Percentiles rank a stretch among this genome's conserved stretches.
Evolutionary conservation across 1,140 invertebrate genomes (phyloP).

Genomic region (Hylyphantes graminicola): DNA sequence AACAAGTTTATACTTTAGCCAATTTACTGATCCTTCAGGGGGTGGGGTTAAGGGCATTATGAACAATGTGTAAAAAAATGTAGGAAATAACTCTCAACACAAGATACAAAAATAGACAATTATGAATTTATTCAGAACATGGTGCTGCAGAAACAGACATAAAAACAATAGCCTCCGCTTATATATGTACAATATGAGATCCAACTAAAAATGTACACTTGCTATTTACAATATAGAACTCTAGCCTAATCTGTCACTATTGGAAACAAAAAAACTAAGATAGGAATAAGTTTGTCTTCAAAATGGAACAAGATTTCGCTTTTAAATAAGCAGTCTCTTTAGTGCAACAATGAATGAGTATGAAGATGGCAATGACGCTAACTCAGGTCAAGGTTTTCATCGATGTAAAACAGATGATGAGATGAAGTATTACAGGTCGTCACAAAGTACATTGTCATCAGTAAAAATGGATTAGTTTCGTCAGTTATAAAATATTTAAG

Average conservation of each 20-base stretch:
- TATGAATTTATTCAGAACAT: constrained; percentile 58
- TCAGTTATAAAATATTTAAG: no score
- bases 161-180: constrained; percentile 56
- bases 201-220: constrained; percentile 59
- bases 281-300: constrained; percentile 15
- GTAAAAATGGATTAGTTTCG: no score
- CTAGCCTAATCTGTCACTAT: constrained; percentile 44
- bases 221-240: constrained; percentile 46
- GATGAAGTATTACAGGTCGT: no score
- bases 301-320: constrained; percentile 10
- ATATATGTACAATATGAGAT: constrained; percentile 55
- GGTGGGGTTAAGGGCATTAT: not conserved
- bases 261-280: constrained; percentile 25
- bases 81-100: constrained; percentile 38
- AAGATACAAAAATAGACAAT: constrained; percentile 60
- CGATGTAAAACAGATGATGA: no score
- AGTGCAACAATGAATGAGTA: not conserved
- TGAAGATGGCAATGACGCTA: no score
- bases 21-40: not conserved
- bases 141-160: constrained; percentile 59
- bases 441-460: no score
- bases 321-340: constrained; percentile 13
- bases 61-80: not conserved
- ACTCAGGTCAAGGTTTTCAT: no score
- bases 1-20: no score